Evolutionary conservation across 2,113 vertebrate genomes (phyloP).

Genomic region (Dasyornis broadbenti): DNA sequence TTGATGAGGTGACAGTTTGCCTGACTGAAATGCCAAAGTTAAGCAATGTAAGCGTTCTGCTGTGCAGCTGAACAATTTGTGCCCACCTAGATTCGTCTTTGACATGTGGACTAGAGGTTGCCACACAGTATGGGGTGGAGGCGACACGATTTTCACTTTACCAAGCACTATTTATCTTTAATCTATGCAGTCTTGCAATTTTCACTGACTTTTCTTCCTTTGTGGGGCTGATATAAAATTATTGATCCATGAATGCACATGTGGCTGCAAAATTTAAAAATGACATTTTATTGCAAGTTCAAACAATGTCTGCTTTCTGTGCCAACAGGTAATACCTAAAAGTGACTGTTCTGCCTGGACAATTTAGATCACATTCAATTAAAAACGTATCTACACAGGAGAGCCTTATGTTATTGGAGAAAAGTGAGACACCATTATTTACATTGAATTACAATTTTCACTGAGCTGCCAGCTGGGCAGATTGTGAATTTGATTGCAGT

Average conservation of each 20-base stretch:
- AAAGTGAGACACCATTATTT: not conserved
- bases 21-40: slow-evolving; percentile 1
- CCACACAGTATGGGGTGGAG: not conserved
- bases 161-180: not conserved
- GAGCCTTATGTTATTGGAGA: not conserved
- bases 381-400: not conserved
- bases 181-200: not conserved
- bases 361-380: not conserved
- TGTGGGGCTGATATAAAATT: not conserved
- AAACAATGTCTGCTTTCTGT: not conserved
- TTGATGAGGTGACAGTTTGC: slow-evolving; percentile 29
- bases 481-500: not conserved
- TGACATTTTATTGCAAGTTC: not conserved
- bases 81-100: not conserved
- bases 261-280: not conserved
- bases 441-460: not conserved
- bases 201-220: not conserved
- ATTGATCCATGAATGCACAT: not conserved
- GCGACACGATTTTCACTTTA: not conserved
- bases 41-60: not conserved
- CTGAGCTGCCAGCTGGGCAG: not conserved
- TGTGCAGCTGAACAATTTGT: not conserved
- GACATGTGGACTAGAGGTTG: not conserved
- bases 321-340: not conserved
- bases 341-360: not conserved